Evolutionary conservation across 2,888 invertebrate species (phyloP), one percentile per base, ranked within the genome.

Genomic region (Drosophila mimetica): DNA sequence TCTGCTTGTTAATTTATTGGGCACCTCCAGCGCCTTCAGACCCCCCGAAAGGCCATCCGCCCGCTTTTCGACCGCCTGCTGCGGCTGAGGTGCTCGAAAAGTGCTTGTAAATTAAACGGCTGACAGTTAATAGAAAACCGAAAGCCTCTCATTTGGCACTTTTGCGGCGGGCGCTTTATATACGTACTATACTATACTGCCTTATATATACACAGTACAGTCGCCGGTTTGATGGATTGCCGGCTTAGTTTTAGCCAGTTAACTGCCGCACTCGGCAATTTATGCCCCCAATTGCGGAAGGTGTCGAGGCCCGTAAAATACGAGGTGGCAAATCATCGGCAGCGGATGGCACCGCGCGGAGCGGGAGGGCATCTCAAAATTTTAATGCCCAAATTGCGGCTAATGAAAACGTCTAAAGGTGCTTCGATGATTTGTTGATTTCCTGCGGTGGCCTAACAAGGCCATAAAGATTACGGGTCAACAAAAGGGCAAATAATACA

Each of bases 191-290:
- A 9, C n/a, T 1, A 14, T 4, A 8, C 34, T 16, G 7, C n/a
- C n/a, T n/a, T n/a, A n/a, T 37, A 37, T 37, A 37, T 36, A 16
- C 3, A 37, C 14, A 1, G 9, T n/a, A 13, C 16, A 39, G 5
- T 39, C 18, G 2, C 11, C 71, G 69, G 71, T 76, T 82, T 82
- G 82, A 82, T 86, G 79, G 76, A 82, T 82, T 79, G 86, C 86
- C 72, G 59, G 80, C 80, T 82, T 79, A 74, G 83, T 86, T 80
- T 79, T 78, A 83, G 83, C 86, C 86, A 86, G 83, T 81, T 81
- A 82, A 80, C 82, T 81, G 85, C 82, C 78, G 60, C 36, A 70
- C 60, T 70, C 70, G 70, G 41, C 69, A 70, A 70, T 70, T 70
- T 70, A 60, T 70, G 61, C 61, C n/a, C 18, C 46, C 59, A 46